Evolutionary conservation across 2,888 invertebrate species (phyloP).

Genomic region (Tipula vernalis): DNA sequence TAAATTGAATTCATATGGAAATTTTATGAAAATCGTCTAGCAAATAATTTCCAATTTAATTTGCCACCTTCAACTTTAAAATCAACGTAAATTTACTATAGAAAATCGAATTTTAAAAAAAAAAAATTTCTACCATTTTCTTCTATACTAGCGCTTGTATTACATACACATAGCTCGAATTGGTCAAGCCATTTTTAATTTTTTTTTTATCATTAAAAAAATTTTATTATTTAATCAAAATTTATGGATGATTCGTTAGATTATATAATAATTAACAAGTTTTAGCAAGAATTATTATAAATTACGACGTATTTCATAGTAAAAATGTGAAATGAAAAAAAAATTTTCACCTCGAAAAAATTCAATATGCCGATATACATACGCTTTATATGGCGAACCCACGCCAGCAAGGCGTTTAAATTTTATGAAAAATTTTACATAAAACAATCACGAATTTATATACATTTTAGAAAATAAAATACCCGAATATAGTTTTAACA

Average conservation of each 20-base stretch:
- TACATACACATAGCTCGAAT: neutral
- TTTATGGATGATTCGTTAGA: neutral
- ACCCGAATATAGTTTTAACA: slow-evolving; percentile 21
- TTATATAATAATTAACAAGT: neutral
- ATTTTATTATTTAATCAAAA: slow-evolving; percentile 7
- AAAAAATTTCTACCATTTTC: neutral
- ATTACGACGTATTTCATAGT: neutral
- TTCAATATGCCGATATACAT: slow-evolving; percentile 12
- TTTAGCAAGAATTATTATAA: neutral
- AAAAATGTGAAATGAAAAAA: slow-evolving; percentile 5
- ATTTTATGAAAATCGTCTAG: neutral
- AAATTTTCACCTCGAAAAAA: neutral
- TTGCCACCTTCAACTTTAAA: neutral
- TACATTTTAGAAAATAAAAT: slow-evolving; percentile 20
- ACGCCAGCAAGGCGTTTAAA: slow-evolving; percentile 26
- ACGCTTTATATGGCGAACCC: slow-evolving; percentile 17
- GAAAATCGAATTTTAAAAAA: slow-evolving; percentile 15
- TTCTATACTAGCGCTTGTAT: neutral
- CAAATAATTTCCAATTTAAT: slow-evolving; percentile 15
- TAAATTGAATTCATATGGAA: slow-evolving; percentile 8
- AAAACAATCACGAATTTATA: slow-evolving; percentile 24
- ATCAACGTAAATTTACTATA: slow-evolving; percentile 15
- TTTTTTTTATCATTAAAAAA: slow-evolving; percentile 5
- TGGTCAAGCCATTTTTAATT: slow-evolving; percentile 12
- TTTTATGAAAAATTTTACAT: slow-evolving; percentile 28